Percentiles rank a stretch among this genome's conserved stretches.
These are phyloP conservation scores for Basileuterus tristriatus DNA, from an alignment of 2,797 vertebrate genomes.

Conservation along the genomic window DNA sequence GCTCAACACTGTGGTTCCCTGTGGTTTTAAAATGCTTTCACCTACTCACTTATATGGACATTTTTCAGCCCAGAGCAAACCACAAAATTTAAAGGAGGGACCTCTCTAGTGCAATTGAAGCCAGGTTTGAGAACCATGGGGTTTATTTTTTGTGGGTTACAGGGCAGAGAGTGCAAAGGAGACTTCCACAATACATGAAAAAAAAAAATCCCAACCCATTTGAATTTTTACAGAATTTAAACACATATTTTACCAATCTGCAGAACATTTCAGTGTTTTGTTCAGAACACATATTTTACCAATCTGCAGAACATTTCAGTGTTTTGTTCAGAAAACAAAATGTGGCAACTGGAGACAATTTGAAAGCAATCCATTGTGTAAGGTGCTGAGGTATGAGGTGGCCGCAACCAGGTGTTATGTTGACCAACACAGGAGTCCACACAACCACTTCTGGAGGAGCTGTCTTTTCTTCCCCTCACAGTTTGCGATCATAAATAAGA, in stretches of 20 bases:
- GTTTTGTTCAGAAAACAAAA: neutral
- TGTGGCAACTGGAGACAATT: rapidly evolving
- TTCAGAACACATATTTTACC: neutral
- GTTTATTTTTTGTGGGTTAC: neutral
- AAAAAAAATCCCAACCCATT: rapidly evolving
- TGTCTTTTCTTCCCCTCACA: neutral
- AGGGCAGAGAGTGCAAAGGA: neutral
- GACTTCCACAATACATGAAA: neutral
- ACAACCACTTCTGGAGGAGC: neutral
- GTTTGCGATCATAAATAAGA: neutral
- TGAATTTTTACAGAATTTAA: neutral
- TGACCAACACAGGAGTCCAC: neutral
- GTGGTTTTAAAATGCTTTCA: neutral
- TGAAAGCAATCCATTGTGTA: neutral
- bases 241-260: neutral
- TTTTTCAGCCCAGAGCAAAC: neutral
- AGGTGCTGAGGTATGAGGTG: neutral
- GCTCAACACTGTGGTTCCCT: neutral
- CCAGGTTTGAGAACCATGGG: neutral
- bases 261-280: neutral
- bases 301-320: neutral
- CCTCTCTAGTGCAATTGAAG: neutral
- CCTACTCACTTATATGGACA: neutral
- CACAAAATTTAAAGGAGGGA: neutral
- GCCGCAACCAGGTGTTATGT: neutral